Base-by-base conservation (phyloP, 1,140 invertebrate species). In the Stratiolaelaps scimitus region DNA sequence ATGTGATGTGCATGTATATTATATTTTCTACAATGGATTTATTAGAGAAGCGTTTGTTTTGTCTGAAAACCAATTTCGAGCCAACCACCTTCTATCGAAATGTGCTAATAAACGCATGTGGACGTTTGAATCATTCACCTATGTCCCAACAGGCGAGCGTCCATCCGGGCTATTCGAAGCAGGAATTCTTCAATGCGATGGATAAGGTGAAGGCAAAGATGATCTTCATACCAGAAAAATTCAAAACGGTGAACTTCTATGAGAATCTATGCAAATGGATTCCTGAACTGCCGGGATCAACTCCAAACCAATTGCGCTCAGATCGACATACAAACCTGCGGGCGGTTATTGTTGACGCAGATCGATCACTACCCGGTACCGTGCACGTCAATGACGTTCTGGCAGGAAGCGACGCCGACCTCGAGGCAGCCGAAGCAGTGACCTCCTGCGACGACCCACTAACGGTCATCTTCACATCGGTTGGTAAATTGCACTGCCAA, bases 201-300 rank as follows among this genome's bases (percentile, higher is more conserved):
- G 53, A 60, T 29, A 60, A 60, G 34, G 53, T 60, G 26, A 60
- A 60, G 10, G 26, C 53, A 5, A 89, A 85, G 72, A 83, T 83
- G 0, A 72, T 93, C 0, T 72, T 94, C 4, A 78, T 83, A 1
- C 80, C 83, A 0, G 81, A 84, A 23, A 75, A 71, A 4, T 84
- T 84, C 67, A 85, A 82, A 71, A 80, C 74, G 0, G 83, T 85
- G 68, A 78, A 89, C 68, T 93, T 88, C 73, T 84, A 86, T 68
- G 73, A 83, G 4, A 82, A 85, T 70, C 68, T 92, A 26, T 74
- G 76, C 10, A 56, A 75, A 6, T 71, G 74, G 23, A 73, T 76
- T 40, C 78, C 78, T 30, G 77, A 79, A 68, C 64, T 80, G 20
- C 44, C 68, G 15, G 65, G 28, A 1, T 47, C 48, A 29, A 1